Evolutionary conservation across 1,140 invertebrate genomes (phyloP), one percentile per base, ranked within the genome.

Genomic region (Phenacoccus solenopsis): DNA sequence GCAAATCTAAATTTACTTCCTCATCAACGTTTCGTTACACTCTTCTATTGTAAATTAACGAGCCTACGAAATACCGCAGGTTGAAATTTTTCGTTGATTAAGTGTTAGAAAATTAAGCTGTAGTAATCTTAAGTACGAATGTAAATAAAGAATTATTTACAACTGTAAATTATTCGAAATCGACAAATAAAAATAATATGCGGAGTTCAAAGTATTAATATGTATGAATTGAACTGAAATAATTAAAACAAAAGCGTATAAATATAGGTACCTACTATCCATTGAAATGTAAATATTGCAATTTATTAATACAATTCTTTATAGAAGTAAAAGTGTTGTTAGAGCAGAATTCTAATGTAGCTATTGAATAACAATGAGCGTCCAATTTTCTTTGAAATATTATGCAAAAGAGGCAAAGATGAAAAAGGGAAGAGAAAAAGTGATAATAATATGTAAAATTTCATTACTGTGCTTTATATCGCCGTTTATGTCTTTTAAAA

Each of bases 391-490:
- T 49, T 49, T 49, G 38, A 49, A 49, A 49, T 49, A 49, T 49
- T 49, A 49, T 49, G 38, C 38, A 49, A 49, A 49, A 49, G 20
- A 9, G 38, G 38, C 20, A n/a, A 49, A n/a, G 38, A 49, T 49
- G 16, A 49, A 49, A 49, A n/a, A 49, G 38, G 20, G 5, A 49
- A 13, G 13, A 32, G 30, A 49, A 49, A 49, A 49, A 49, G 38
- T 49, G 38, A 49, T 49, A 49, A 49, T 49, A 49, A 49, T 49
- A 49, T 49, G 38, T 49, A 49, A 49, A 49, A 49, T 49, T 49
- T 49, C 2, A 49, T 49, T 49, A 49, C 38, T 49, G 38, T n/a
- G 38, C 38, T 3, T 9, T n/a, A 10, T 16, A 49, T 49, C 16
- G 20, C 20, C 38, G 38, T 49, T 49, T 49, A 49, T 49, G 20